phyloP scores from a whole-genome alignment of 2,888 invertebrate species.

The Epistrophe grossulariae region DNA sequence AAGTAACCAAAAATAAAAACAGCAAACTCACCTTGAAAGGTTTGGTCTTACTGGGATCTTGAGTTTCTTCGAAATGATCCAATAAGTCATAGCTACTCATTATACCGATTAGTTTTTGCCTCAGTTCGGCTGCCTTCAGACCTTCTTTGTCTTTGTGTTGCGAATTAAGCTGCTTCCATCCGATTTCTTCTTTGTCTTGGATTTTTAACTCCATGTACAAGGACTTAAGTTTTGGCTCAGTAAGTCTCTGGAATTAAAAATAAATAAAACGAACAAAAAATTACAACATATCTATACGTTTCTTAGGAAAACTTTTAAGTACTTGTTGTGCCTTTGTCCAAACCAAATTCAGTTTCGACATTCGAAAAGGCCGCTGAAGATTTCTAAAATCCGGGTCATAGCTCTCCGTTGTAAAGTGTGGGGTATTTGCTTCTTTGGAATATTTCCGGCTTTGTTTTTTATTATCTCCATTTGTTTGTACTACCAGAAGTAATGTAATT shows the following conservation, averaged over 20 bases:
- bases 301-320: slow-evolving; percentile 79
- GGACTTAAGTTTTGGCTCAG: slow-evolving; percentile 93
- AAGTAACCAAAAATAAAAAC: background rate
- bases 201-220: slow-evolving; percentile 94
- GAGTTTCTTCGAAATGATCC: slow-evolving; percentile 91
- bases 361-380: slow-evolving; percentile 93
- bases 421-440: slow-evolving; percentile 80
- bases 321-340: slow-evolving; percentile 96
- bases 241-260: slow-evolving; percentile 86
- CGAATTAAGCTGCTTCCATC: slow-evolving; percentile 91
- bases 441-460: slow-evolving; percentile 80
- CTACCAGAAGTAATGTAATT: slow-evolving; percentile 41
- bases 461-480: slow-evolving; percentile 76
- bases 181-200: slow-evolving; percentile 96
- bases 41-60: slow-evolving; percentile 85
- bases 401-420: slow-evolving; percentile 79
- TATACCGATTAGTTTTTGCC: slow-evolving; percentile 92
- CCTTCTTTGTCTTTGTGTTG: slow-evolving; percentile 95
- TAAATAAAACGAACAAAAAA: slow-evolving; percentile 4
- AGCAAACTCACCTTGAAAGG: slow-evolving; percentile 79
- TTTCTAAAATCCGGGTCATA: slow-evolving; percentile 87
- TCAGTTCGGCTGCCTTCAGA: slow-evolving; percentile 90
- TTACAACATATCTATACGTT: background rate
- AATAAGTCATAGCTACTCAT: slow-evolving; percentile 92
- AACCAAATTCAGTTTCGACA: slow-evolving; percentile 94